Evolutionary conservation across 2,888 invertebrate genomes (phyloP), one percentile per base, ranked within the genome.

Genomic region (Archips xylosteana): DNA sequence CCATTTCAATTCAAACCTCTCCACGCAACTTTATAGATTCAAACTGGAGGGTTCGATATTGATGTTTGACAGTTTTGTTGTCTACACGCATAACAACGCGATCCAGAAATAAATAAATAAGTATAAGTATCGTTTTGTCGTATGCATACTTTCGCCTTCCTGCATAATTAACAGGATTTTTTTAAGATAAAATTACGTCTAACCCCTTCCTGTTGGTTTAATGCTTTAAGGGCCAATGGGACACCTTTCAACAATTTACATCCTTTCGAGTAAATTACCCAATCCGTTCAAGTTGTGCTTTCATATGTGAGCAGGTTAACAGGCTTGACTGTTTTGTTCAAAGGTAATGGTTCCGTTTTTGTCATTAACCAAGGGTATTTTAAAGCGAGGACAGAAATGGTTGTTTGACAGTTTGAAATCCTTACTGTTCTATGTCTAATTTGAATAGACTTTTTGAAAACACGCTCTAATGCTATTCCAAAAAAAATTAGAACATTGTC

Each of bases 231-330:
- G 54, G 2, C 15, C 57, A 57, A 57, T 57, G 86, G 84, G 85
- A 62, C 86, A 84, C 86, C 85, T 87, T 86, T 85, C 80, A 83
- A 85, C 88, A 87, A 90, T 89, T 90, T 89, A 88, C 87, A 84
- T 87, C 85, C 79, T 78, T 80, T 81, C 80, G 78, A 82, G 84
- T 85, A 82, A 87, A 89, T 86, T 83, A 80, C 80, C 85, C 85
- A 89, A 89, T 89, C 86, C 87, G 85, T 86, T 85, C 81, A 83
- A 80, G 83, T 87, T 90, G 87, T 88, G 78, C 77, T 78, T 71
- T 71, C 79, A 84, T 80, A 82, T 85, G 57, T 57, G 57, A 57
- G 57, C 12, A 57, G 57, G 57, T 57, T 57, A 4, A 39, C 39
- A 32, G 32, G 32, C 15, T 54, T 8, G 23, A 32, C 32, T 57